Base-by-base conservation (phyloP, 2,797 vertebrate species). In the Distichodus sexfasciatus region DNA sequence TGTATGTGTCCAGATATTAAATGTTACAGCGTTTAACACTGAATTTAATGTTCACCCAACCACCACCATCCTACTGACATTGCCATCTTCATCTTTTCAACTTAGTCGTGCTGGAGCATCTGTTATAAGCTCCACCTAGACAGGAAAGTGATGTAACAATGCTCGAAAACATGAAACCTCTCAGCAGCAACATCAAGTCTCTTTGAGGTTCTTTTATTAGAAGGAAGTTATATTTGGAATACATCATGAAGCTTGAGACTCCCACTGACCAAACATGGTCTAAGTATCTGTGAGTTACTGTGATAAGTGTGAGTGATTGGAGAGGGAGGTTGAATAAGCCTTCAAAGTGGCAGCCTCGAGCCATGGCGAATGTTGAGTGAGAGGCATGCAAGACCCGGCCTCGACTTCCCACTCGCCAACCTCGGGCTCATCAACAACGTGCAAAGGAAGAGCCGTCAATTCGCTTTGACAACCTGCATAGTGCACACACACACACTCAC, bases 391-490 rank as follows among this genome's bases (percentile, higher is more conserved):
- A 24, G 72, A 60, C 41, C 47, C 53, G 1, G 62, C 43, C 47
- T 60, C 31, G 4, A 7, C 28, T 48, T 36, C 61, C 29, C 26
- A 36, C 44, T 55, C 43, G 38, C 67, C 69, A 73, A 70, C 36
- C 43, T 71, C 47, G 51, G 71, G 41, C 70, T 79, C 54, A 76
- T 76, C 74, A 76, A 44, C 28, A 44, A 59, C 26, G 63, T 53
- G 76, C 61, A 73, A 67, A 69, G 66, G 12, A 31, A 51, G 58
- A 73, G 65, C 59, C 57, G 54, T 67, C 57, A 60, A 67, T 78
- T 75, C 47, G 31, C 66, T 70, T 66, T 73, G 66, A 76, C 73
- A 78, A 35, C 64, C 54, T 40, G 55, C 54, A 62, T 48, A 66
- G 50, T n/a, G n/a, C n/a, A n/a, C n/a, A n/a, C n/a, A n/a, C n/a